These are phyloP conservation scores for Ploceus nigricollis DNA, from an alignment of 2,113 vertebrate genomes.

Conservation along the genomic window DNA sequence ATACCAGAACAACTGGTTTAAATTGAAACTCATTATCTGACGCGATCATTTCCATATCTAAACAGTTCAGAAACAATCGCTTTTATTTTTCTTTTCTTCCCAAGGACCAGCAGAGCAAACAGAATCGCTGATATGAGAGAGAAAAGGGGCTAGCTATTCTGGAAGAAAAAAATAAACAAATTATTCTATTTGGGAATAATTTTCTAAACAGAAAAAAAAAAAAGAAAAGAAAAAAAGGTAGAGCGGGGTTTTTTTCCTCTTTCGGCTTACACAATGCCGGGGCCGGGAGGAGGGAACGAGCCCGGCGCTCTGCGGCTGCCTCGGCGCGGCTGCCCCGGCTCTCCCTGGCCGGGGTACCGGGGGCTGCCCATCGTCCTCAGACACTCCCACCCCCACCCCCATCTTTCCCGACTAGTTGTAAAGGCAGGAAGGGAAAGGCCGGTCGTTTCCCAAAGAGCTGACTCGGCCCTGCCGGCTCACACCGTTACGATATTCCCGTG, in stretches of 20 bases:
- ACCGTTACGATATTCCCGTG: neutral
- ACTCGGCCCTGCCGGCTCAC: neutral
- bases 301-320: neutral
- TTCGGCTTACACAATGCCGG: neutral
- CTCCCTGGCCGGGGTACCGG: neutral
- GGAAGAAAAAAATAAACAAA: neutral
- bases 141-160: neutral
- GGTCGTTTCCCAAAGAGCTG: neutral
- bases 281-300: neutral
- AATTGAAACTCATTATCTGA: constrained; percentile 3
- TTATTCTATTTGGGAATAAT: neutral
- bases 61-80: neutral
- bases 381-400: neutral
- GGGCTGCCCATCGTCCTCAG: neutral
- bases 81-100: neutral
- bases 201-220: neutral
- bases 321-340: neutral
- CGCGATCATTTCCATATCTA: constrained; percentile 18
- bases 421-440: neutral
- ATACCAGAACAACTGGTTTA: neutral
- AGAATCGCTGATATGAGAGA: neutral
- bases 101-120: neutral
- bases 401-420: neutral
- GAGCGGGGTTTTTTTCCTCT: neutral
- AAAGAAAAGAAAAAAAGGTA: fast-evolving